Conservation (phyloP, 2,113 vertebrate species). For the Athene noctua region DNA sequence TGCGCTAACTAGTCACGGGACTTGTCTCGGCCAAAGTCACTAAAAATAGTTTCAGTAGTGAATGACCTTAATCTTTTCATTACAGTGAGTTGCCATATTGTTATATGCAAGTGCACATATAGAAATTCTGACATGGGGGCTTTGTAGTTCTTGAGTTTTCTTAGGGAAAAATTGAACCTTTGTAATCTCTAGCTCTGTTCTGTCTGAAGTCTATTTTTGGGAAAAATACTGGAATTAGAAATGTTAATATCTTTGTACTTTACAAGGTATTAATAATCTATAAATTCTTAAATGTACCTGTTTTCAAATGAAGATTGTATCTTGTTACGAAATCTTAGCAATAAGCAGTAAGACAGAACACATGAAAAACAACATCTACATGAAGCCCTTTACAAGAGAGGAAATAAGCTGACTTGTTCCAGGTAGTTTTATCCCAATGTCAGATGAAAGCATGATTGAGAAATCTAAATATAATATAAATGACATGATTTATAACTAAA, state of each 20-base stretch:
- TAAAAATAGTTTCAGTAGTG: not conserved
- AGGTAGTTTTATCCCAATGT: not conserved
- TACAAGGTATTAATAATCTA: not conserved
- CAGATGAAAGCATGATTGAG: not conserved
- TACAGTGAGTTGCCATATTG: not conserved
- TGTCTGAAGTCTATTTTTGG: not conserved
- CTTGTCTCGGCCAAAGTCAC: not conserved
- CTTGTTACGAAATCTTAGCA: not conserved
- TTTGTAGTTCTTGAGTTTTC: not conserved
- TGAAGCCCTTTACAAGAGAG: not conserved
- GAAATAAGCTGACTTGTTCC: not conserved
- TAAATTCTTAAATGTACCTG: not conserved
- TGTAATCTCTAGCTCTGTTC: not conserved
- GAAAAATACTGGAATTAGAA: not conserved
- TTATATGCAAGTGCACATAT: not conserved
- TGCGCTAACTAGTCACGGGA: rapidly evolving
- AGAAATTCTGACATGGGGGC: not conserved
- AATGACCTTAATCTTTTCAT: not conserved
- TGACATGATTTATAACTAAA: not conserved
- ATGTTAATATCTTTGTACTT: not conserved
- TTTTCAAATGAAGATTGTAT: not conserved
- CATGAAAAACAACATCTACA: not conserved
- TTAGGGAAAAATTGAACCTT: not conserved
- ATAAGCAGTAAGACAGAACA: not conserved
- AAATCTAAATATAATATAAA: not conserved